phyloP scores from a whole-genome alignment of 1,140 invertebrate species.

The Philaenus spumarius region DNA sequence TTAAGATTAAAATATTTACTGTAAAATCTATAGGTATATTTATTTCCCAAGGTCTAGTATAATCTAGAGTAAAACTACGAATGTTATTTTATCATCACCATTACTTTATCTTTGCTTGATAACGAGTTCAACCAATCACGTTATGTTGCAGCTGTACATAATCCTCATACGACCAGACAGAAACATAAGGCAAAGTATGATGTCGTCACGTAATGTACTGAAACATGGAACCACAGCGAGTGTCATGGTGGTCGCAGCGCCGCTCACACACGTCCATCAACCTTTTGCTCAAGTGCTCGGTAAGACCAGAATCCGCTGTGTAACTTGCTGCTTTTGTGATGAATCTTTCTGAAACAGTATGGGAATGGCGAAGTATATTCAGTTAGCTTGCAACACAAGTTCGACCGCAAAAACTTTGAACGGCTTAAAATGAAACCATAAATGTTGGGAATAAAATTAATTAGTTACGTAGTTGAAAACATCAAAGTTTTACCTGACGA shows the following conservation, averaged over 20 bases:
- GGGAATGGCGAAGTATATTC: background rate
- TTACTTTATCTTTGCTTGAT: too few species aligned
- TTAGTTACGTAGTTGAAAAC: background rate
- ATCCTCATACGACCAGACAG: conserved; percentile 86
- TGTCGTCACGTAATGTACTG: conserved; percentile 46
- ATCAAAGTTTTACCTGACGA: too few species aligned
- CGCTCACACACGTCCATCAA: conserved; percentile 20
- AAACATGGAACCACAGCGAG: conserved; percentile 25
- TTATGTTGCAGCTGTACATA: conserved; percentile 71
- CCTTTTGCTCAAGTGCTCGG: conserved; percentile 13
- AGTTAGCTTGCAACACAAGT: background rate
- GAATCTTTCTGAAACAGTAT: background rate
- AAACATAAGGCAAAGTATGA: conserved; percentile 87
- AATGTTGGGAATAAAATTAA: background rate
- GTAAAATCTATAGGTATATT: too few species aligned
- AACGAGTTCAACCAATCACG: too few species aligned
- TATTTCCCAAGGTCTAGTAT: too few species aligned
- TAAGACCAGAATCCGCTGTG: too few species aligned
- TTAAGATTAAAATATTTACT: too few species aligned
- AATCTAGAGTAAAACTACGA: too few species aligned
- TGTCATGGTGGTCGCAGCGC: conserved; percentile 24
- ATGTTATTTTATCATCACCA: too few species aligned
- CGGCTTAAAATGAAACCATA: background rate
- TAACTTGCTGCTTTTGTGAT: background rate
- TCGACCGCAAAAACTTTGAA: too few species aligned